Evolutionary conservation across 2,113 vertebrate genomes (phyloP).

Genomic region (Anoura caudifer): DNA sequence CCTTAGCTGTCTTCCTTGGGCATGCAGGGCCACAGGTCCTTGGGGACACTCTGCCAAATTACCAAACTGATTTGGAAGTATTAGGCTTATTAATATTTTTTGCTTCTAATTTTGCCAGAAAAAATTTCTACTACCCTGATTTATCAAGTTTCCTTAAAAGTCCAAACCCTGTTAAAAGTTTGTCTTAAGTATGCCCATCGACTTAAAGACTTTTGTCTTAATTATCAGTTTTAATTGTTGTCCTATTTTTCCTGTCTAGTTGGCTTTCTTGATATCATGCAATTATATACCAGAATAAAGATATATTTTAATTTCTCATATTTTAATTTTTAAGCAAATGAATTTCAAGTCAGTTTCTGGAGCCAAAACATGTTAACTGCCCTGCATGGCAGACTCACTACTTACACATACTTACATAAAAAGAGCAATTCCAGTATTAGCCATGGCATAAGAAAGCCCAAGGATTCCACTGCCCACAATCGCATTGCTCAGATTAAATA

Average conservation of each 20-base stretch:
- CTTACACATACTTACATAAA: slow-evolving; percentile 94
- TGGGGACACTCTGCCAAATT: neutral
- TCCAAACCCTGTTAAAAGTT: neutral
- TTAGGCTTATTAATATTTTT: neutral
- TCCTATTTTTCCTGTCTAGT: neutral
- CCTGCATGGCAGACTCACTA: slow-evolving; percentile 67
- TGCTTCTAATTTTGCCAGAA: slow-evolving; percentile 1
- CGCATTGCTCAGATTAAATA: slow-evolving; percentile 99
- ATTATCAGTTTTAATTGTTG: neutral
- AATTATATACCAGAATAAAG: neutral
- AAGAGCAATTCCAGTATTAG: slow-evolving; percentile 98
- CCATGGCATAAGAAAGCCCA: slow-evolving; percentile 98
- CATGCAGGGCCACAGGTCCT: neutral
- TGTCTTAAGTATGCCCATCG: neutral
- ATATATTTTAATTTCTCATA: neutral
- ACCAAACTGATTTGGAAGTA: neutral
- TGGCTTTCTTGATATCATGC: slow-evolving; percentile 7
- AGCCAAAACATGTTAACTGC: slow-evolving; percentile 55
- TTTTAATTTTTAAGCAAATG: neutral
- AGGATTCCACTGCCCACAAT: slow-evolving; percentile 99
- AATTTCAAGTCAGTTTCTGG: slow-evolving; percentile 35
- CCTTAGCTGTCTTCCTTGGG: neutral
- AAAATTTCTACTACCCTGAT: neutral
- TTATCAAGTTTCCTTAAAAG: neutral
- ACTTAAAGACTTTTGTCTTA: neutral